Conservation (phyloP, 1,140 invertebrate genomes). For the Neomicropteryx cornuta region DNA sequence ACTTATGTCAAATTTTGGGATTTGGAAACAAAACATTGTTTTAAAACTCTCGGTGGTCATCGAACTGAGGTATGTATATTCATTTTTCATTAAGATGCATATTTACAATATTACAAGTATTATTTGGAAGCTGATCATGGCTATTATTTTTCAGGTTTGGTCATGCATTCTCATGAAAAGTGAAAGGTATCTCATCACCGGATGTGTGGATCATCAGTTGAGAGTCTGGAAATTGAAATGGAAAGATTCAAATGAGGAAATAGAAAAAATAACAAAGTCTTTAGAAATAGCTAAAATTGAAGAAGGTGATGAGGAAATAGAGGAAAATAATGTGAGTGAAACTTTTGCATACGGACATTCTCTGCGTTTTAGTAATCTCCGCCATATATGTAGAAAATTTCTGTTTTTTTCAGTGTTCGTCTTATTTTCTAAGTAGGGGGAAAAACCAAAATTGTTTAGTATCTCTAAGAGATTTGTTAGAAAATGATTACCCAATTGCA, state of each 20-base stretch:
- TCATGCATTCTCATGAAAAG: conserved; percentile 67
- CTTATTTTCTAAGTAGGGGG: too few relatives aligned
- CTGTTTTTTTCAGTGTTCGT: too few relatives aligned
- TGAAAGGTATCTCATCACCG: conserved; percentile 75
- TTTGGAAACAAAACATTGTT: conserved; percentile 88
- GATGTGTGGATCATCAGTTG: conserved; percentile 73
- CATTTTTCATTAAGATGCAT: conserved; percentile 3
- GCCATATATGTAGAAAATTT: too few relatives aligned
- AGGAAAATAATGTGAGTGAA: conserved; percentile 29
- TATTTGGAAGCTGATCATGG: conserved; percentile 2
- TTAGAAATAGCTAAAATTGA: conserved; percentile 43
- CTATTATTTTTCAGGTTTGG: conserved; percentile 56
- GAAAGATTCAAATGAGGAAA: conserved; percentile 36
- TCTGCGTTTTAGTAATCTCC: too few relatives aligned
- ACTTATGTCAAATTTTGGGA: conserved; percentile 97
- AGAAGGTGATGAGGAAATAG: conserved; percentile 41
- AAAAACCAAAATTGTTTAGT: too few relatives aligned
- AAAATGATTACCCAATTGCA: too few relatives aligned
- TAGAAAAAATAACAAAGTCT: conserved; percentile 37
- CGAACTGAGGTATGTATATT: conserved; percentile 50
- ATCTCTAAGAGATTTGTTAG: too few relatives aligned
- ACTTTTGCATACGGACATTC: too few relatives aligned
- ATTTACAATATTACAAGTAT: conserved; percentile 3
- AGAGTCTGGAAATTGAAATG: conserved; percentile 66
- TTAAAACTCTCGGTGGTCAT: conserved; percentile 81